Conservation (phyloP, 1,140 invertebrate species). For the Aphelinus certus region DNA sequence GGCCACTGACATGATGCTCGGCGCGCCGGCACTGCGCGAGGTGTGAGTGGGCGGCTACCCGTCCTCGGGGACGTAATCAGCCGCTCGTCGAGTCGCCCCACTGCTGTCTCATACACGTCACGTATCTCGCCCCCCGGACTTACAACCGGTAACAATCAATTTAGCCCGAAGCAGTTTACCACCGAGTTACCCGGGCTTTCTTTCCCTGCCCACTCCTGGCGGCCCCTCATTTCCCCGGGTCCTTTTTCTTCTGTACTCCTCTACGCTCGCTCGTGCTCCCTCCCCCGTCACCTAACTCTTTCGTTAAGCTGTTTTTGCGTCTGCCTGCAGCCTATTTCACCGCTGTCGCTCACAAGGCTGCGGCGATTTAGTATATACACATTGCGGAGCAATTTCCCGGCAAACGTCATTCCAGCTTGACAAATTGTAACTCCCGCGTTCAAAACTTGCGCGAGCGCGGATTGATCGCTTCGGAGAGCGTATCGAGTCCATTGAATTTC, state of each 20-base stretch:
- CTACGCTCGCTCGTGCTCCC: too few relatives aligned
- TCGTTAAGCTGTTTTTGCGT: conserved; percentile 37
- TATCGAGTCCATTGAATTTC: too few relatives aligned
- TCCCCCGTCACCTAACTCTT: background rate
- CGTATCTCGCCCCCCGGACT: conserved; percentile 31
- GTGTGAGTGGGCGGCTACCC: conserved; percentile 6
- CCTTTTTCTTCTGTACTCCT: too few relatives aligned
- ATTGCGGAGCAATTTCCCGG: background rate
- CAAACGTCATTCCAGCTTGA: conserved; percentile 19
- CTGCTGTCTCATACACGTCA: conserved; percentile 36
- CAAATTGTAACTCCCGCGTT: conserved; percentile 9
- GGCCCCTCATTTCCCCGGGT: background rate
- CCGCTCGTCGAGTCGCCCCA: conserved; percentile 24
- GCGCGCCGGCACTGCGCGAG: background rate
- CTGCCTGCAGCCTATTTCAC: background rate
- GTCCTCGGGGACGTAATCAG: conserved; percentile 38
- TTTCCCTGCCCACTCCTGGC: background rate
- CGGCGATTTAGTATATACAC: background rate
- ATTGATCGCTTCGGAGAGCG: too few relatives aligned
- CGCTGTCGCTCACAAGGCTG: background rate
- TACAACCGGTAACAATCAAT: conserved; percentile 40
- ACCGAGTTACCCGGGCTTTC: conserved; percentile 12
- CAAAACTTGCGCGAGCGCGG: background rate
- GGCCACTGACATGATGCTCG: background rate
- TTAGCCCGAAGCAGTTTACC: conserved; percentile 35